These are phyloP conservation scores for Siderastrea radians DNA, from an alignment of 92 coral and sea anemone genomes.

Conservation along the genomic window DNA sequence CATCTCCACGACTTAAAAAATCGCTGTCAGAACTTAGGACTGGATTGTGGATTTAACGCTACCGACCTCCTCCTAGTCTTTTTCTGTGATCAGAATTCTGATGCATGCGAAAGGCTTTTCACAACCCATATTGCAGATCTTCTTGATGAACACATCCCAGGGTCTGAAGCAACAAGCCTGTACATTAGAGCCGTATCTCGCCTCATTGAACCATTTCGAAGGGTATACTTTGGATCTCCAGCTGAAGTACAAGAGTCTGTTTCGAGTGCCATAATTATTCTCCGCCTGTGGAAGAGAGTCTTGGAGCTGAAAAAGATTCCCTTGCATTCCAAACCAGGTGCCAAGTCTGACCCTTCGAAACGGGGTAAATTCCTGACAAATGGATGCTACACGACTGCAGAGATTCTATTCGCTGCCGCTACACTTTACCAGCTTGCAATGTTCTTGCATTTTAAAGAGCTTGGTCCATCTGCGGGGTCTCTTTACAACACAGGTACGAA, in stretches of 20 bases:
- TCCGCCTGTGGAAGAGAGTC: constrained; percentile 45
- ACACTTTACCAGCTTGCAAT: constrained; percentile 58
- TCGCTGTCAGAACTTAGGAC: constrained; percentile 10
- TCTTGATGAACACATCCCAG: constrained; percentile 37
- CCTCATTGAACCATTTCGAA: constrained; percentile 40
- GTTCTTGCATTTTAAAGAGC: constrained; percentile 48
- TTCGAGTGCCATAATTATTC: constrained; percentile 52
- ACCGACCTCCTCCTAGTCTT: constrained; percentile 32
- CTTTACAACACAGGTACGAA: constrained; percentile 44
- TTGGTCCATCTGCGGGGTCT: constrained; percentile 39
- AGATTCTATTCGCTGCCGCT: constrained; percentile 58
- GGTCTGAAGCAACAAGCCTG: constrained; percentile 57
- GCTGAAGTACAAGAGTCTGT: constrained; percentile 33
- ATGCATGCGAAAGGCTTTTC: constrained; percentile 7
- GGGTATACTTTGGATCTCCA: constrained; percentile 31
- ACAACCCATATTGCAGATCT: constrained; percentile 19
- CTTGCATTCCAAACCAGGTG: constrained; percentile 34
- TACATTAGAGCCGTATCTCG: constrained; percentile 44
- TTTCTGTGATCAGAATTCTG: constrained; percentile 46
- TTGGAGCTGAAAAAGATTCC: constrained; percentile 35
- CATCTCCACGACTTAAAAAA: constrained; percentile 44
- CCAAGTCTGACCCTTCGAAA: constrained; percentile 28
- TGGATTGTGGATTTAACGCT: no score
- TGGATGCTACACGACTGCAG: constrained; percentile 53
- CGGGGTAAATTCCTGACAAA: constrained; percentile 38